Evolutionary conservation across 2,888 invertebrate genomes (phyloP).

Genomic region (Caenorhabditis japonica): DNA sequence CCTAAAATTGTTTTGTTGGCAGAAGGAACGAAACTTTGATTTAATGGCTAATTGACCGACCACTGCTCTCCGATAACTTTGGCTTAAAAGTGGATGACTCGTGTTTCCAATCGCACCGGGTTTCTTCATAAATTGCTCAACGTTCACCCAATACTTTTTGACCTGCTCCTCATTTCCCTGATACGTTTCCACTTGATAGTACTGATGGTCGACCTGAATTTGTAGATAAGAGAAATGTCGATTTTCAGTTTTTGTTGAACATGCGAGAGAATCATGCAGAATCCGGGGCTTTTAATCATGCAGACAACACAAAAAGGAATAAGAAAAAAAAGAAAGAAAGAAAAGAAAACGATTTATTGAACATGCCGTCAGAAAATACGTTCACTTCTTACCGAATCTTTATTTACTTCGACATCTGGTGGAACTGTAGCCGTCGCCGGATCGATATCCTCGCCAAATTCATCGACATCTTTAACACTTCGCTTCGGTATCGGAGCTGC

Average conservation of each 20-base stretch:
- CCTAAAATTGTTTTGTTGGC: constrained; percentile 81
- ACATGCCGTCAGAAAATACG: too few species aligned
- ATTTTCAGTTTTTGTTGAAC: background rate
- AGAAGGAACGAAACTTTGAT: background rate
- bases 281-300: constrained; percentile 6
- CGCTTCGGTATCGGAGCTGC: constrained; percentile 26
- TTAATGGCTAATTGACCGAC: too few species aligned
- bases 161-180: constrained; percentile 44
- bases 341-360: background rate
- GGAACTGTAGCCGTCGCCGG: constrained; percentile 45
- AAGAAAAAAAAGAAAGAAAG: background rate
- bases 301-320: constrained; percentile 1
- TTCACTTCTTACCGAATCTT: constrained; percentile 41
- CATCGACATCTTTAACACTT: background rate
- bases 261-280: background rate
- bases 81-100: constrained; percentile 69
- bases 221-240: background rate
- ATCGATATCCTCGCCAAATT: constrained; percentile 28
- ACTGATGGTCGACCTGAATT: constrained; percentile 69
- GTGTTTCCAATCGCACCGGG: constrained; percentile 65
- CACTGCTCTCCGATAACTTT: constrained; percentile 73
- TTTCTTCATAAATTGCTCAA: constrained; percentile 68
- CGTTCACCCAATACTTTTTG: constrained; percentile 67
- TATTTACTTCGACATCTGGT: constrained; percentile 41
- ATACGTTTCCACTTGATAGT: constrained; percentile 66